phyloP scores from a whole-genome alignment of 2,797 vertebrate genomes.

The Erethizon dorsatum region DNA sequence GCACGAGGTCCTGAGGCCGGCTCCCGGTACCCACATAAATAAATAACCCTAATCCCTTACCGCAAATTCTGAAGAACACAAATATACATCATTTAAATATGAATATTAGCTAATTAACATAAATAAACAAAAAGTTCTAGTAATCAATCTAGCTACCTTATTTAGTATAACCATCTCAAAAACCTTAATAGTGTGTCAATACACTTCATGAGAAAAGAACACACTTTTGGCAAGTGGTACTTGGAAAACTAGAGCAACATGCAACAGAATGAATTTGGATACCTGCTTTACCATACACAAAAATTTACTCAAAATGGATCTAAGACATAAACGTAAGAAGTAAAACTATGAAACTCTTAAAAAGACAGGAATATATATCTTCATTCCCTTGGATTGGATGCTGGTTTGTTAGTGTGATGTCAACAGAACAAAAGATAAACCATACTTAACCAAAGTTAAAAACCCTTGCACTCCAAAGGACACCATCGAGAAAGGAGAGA shows the following conservation, averaged over 20 bases:
- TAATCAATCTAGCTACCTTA: background rate
- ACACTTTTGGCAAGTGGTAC: background rate
- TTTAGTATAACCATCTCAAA: background rate
- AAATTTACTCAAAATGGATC: background rate
- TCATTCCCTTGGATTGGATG: background rate
- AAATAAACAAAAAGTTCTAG: background rate
- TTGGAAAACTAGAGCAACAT: background rate
- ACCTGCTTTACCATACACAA: background rate
- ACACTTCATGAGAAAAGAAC: background rate
- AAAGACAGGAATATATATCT: background rate
- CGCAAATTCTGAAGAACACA: background rate
- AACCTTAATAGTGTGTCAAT: background rate
- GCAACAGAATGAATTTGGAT: background rate
- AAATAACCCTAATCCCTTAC: background rate
- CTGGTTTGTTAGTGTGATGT: background rate
- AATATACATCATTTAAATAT: background rate
- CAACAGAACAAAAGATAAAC: conserved; percentile 4
- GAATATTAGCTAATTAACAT: background rate
- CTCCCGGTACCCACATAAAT: too few relatives aligned
- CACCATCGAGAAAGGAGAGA: background rate
- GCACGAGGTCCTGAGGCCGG: too few relatives aligned
- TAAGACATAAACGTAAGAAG: background rate
- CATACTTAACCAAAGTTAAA: background rate
- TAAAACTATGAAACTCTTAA: background rate
- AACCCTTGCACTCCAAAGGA: background rate